Base-by-base conservation (phyloP, 1,140 invertebrate species). In the Euwallacea similis region DNA sequence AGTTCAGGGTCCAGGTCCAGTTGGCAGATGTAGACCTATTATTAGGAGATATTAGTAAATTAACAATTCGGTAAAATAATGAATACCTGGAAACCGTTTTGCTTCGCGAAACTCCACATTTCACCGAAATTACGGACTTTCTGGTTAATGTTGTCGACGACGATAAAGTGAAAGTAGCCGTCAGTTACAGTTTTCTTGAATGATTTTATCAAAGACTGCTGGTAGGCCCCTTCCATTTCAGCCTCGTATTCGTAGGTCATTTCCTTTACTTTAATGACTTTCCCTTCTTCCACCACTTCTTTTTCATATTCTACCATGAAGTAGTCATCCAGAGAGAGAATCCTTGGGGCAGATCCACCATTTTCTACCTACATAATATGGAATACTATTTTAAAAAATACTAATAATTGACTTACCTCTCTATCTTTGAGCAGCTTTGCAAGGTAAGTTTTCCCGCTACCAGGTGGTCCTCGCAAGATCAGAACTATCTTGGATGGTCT, bases 281-380 rank as follows among this genome's bases (percentile, higher is more conserved):
- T 93, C 10, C 93, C 93, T 66, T 92, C 93, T 74, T 91, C 88
- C 42, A 86, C 86, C 73, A 90, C 87, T 78, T 90, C 87, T 75
- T 90, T 89, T 81, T 97, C 95, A 60, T 90, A 88, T 85, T 98
- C 96, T 55, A 92, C 89, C 83, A 97, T 91, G 77, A 97, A 98
- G 82, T 98, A 98, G 84, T 98, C 96, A 83, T 98, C 96, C 53
- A 98, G 87, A 73, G 93, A 95, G 63, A 98, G 86, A 77, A 98
- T 96, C 73, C 96, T 85, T 2, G 93, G 91, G 53, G 91, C 92
- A 69, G 89, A 88, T 2, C 90, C 91, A 56, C 91, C 91, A 82
- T 90, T 87, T 73, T 89, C 87, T 9, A 91, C 91, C 90, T 92
- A 76, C 69, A 60, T 50, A 13, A 13, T 50, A 50, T 50, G 9